Conservation (phyloP, 1,140 invertebrate species). For the Achatina immaculata region DNA sequence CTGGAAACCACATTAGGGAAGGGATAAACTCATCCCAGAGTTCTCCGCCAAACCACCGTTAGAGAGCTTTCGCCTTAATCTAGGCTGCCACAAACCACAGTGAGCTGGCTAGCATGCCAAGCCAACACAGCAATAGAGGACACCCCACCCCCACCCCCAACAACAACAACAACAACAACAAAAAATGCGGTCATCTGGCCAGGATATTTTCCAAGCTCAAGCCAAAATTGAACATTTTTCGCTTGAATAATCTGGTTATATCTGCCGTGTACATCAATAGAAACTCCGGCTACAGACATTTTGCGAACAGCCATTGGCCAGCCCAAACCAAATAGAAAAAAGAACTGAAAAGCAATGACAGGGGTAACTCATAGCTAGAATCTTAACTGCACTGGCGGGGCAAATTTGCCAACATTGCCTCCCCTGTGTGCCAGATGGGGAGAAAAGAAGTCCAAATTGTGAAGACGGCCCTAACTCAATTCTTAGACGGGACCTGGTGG, state of each 20-base stretch:
- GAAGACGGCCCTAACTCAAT: background rate
- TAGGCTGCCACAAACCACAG: background rate
- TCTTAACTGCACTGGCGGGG: background rate
- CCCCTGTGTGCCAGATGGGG: background rate
- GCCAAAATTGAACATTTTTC: conserved; percentile 14
- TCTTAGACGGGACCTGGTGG: background rate
- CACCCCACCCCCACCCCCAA: too few species aligned
- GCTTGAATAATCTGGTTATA: background rate
- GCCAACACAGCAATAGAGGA: background rate
- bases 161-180: too few species aligned
- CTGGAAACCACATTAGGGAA: too few species aligned
- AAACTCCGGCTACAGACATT: background rate
- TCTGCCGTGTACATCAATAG: background rate
- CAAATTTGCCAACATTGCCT: background rate
- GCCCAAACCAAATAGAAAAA: background rate
- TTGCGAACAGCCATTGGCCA: background rate
- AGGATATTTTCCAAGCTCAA: background rate
- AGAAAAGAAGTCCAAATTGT: background rate
- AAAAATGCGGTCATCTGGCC: background rate
- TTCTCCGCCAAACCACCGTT: too few species aligned
- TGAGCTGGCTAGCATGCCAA: background rate
- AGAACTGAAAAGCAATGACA: background rate
- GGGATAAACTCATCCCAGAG: too few species aligned
- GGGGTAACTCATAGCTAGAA: background rate
- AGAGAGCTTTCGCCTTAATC: too few species aligned